Evolutionary conservation across 2,888 invertebrate genomes (phyloP).

Genomic region (Cinara cedri): DNA sequence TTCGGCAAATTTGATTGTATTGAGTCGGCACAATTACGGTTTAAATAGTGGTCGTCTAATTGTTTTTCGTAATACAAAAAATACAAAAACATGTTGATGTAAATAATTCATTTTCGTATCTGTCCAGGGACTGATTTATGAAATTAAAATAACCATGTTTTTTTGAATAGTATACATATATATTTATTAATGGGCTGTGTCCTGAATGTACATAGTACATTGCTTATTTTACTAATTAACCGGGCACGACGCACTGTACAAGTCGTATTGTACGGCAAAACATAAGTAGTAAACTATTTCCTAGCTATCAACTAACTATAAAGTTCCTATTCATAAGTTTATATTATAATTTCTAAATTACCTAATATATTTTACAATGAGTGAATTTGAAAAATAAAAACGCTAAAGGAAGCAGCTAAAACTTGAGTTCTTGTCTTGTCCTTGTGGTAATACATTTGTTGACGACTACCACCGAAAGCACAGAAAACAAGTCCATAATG

Average conservation of each 20-base stretch:
- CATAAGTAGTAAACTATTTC: not conserved
- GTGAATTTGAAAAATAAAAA: slow-evolving; percentile 4
- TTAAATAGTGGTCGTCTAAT: not conserved
- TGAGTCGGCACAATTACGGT: not conserved
- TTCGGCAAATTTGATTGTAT: no score
- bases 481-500: slow-evolving; percentile 5
- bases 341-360: slow-evolving; percentile 3
- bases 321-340: no score
- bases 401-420: slow-evolving; percentile 12
- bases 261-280: not conserved
- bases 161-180: slow-evolving; percentile 9
- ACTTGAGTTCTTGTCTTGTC: slow-evolving; percentile 24
- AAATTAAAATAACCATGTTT: not conserved
- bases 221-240: slow-evolving; percentile 6
- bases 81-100: slow-evolving; percentile 6
- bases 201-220: slow-evolving; percentile 1
- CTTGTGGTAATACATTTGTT: slow-evolving; percentile 32
- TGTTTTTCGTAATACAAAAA: slow-evolving; percentile 2
- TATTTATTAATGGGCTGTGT: slow-evolving; percentile 3
- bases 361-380: slow-evolving; percentile 9
- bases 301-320: not conserved
- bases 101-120: slow-evolving; percentile 2
- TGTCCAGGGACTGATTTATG: not conserved
- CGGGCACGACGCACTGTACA: not conserved
- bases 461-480: slow-evolving; percentile 26